Base-by-base conservation (phyloP, 2,797 vertebrate species). In the Champsocephalus esox region DNA sequence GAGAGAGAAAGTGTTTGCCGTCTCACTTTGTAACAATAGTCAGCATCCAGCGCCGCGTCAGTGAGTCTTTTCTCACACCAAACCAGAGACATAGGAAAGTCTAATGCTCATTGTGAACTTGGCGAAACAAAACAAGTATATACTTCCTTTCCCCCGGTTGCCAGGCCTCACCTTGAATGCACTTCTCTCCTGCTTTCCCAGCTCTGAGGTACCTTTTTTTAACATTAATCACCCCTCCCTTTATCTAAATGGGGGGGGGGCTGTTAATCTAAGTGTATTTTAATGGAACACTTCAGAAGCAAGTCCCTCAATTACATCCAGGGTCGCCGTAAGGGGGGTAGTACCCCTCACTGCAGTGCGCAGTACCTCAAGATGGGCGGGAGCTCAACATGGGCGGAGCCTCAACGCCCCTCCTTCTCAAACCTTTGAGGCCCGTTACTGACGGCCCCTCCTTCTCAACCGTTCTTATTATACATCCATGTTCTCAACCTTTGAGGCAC, bases 261-360 rank as follows among this genome's bases (percentile, higher is more conserved):
- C 76, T 85, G 88, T 91, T 90, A 89, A 91, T 92, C 62, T 86
- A 90, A 88, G 86, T 92, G 89, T 82, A 80, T 91, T 94, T 93
- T 92, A 91, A 93, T 89, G 80, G 85, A 90, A 91, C 83, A 90
- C 92, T 87, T 90, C 79, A 83, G 89, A 90, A 88, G 85, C 83
- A 88, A 90, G 83, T 88, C 87, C 88, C 82, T 87, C 77, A 88
- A 88, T 90, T 19, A 19, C 19, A 19, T 19, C 19, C 19, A 19
- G 19, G 19, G 19, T 19, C 19, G 19, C 19, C 19, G 19, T 19
- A 19, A 19, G 19, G 19, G 19, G 19, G 19, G 19, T 19, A 19
- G 19, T 19, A 19, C 19, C 19, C 19, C 19, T 19, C 19, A 19
- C 19, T 19, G 19, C 19, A 19, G 19, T 19, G 19, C 19, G 19